Evolutionary conservation across 2,888 invertebrate genomes (phyloP), one percentile per base, ranked within the genome.

Genomic region (Blastobasis adustella): DNA sequence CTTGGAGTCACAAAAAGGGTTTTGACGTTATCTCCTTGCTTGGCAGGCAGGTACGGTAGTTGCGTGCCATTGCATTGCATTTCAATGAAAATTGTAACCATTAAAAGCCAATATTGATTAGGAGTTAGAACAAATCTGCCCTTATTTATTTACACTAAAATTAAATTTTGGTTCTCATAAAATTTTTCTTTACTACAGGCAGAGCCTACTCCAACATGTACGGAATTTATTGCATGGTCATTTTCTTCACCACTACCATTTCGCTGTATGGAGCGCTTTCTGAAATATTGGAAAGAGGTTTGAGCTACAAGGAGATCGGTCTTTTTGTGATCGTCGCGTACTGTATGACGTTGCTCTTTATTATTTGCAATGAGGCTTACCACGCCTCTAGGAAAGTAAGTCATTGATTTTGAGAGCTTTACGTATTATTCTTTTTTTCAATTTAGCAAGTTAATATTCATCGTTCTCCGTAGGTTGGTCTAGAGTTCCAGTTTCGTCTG

Each of bases 121-220:
- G 23, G 23, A n/a, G n/a, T n/a, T n/a, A n/a, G n/a, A n/a, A 23
- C 23, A 23, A 23, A 23, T 23, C 23, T 23, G 23, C 23, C 23
- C 23, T 23, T 23, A 23, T 23, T 23, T 3, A 23, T 23, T 23
- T 3, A 23, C 1, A 23, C 23, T 23, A 23, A 23, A 23, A 23
- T 23, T 1, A 1, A 2, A 23, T 23, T 23, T 23, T 23, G 23
- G 23, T 23, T 23, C 23, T 23, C 23, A 23, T 23, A 23, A 23
- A 10, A 36, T 49, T 45, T 10, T 8, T 48, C 51, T 49, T 40
- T 36, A 54, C 51, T 46, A 6, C 72, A 90, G 90, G 91, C 45
- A 82, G 91, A 47, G 93, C 93, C 0, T 94, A 94, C 68, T 93
- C 93, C 49, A 93, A 93, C 61, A 93, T 93, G 93, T 94, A 94